These are phyloP conservation scores for Oncopodura yosiiana DNA, from an alignment of 1,140 invertebrate genomes.

Conservation along the genomic window DNA sequence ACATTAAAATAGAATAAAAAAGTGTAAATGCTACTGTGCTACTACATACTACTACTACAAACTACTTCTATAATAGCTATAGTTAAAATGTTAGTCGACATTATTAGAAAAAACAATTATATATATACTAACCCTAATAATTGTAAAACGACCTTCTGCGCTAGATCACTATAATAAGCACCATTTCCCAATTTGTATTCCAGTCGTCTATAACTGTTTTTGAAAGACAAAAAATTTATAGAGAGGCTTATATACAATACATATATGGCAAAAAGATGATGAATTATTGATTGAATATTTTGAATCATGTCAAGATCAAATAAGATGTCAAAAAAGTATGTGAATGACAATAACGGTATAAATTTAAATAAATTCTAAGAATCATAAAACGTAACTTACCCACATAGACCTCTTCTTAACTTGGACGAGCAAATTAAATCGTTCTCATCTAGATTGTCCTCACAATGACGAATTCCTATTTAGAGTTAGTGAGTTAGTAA, in stretches of 20 bases:
- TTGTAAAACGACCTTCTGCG: no score
- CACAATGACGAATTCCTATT: constrained; percentile 12
- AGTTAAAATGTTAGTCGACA: no score
- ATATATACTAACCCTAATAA: no score
- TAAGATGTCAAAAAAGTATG: neutral
- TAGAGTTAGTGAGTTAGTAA: neutral
- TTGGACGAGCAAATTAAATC: constrained; percentile 27
- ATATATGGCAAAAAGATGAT: neutral
- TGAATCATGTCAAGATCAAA: neutral
- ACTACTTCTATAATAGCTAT: no score
- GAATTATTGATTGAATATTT: neutral
- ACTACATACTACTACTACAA: no score
- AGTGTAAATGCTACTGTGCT: no score
- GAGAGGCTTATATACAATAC: neutral
- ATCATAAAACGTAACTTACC: neutral
- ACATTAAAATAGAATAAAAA: no score
- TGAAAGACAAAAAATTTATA: neutral
- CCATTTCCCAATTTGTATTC: no score
- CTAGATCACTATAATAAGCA: no score
- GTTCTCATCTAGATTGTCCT: constrained; percentile 30
- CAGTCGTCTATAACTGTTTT: neutral
- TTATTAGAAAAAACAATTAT: no score
- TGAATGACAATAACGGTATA: neutral
- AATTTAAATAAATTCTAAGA: neutral
- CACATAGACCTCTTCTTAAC: constrained; percentile 17